These are phyloP conservation scores for Euzetes globulus DNA, from an alignment of 2,888 invertebrate genomes.

Conservation along the genomic window DNA sequence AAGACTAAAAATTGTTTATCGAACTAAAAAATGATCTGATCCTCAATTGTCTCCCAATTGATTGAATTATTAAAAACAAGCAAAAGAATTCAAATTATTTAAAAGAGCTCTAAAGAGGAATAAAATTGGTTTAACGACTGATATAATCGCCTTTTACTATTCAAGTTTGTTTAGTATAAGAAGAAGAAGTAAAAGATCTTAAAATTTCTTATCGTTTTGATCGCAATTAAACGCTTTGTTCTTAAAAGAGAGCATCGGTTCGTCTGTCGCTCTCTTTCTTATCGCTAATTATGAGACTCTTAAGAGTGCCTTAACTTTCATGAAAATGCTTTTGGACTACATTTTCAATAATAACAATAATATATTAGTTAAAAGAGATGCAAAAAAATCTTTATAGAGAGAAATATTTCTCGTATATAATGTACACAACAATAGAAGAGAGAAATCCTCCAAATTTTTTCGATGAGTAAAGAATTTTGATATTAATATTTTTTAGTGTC, in stretches of 20 bases:
- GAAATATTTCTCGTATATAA: not conserved
- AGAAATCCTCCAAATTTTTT: not conserved
- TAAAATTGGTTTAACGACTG: not conserved
- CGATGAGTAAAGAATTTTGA: not conserved
- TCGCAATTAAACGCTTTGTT: conserved; percentile 24
- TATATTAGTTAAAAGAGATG: not conserved
- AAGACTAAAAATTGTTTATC: too few species aligned
- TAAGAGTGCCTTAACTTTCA: not conserved
- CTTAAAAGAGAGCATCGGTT: not conserved
- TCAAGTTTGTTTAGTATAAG: not conserved
- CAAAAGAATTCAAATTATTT: not conserved
- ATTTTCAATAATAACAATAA: not conserved
- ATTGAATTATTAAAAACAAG: not conserved
- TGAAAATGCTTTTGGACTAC: too few species aligned
- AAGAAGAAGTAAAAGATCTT: too few species aligned
- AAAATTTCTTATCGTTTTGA: not conserved
- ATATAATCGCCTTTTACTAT: conserved; percentile 2
- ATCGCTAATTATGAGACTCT: conserved; percentile 2
- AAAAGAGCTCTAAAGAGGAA: not conserved
- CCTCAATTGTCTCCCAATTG: not conserved
- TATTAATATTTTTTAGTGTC: not conserved
- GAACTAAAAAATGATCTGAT: too few species aligned
- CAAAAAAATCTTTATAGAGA: not conserved
- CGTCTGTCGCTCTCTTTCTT: not conserved
- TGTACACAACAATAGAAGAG: not conserved